phyloP scores from a whole-genome alignment of 2,797 vertebrate species.

The Bovichtus variegatus region DNA sequence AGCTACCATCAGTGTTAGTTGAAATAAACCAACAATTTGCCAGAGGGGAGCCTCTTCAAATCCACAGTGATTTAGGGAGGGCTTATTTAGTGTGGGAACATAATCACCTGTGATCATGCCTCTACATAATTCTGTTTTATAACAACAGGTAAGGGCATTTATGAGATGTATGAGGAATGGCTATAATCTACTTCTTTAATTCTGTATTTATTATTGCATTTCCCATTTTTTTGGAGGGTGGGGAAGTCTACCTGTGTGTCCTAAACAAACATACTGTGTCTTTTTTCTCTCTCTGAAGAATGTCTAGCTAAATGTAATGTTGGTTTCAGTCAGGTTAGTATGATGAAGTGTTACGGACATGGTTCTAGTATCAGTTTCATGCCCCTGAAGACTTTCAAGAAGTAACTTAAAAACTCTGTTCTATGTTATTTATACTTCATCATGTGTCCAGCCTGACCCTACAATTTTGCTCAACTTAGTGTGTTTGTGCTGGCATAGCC shows the following conservation, averaged over 20 bases:
- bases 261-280: too few relatives aligned
- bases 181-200: background rate
- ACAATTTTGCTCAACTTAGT: conserved; percentile 47
- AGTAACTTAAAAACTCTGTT: background rate
- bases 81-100: conserved; percentile 3
- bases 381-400: background rate
- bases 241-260: background rate
- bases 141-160: background rate
- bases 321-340: background rate
- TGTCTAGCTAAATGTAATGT: background rate
- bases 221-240: background rate
- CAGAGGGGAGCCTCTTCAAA: conserved; percentile 3
- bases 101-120: background rate
- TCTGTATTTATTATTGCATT: background rate
- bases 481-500: conserved; percentile 50
- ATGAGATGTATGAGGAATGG: background rate
- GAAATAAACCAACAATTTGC: background rate
- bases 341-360: background rate
- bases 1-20: background rate
- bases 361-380: background rate
- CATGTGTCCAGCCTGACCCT: conserved; percentile 21
- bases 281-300: too few relatives aligned
- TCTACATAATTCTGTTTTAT: background rate
- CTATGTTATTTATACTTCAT: conserved; percentile 32
- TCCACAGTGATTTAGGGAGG: background rate